These are phyloP conservation scores for Tipula unca DNA, from an alignment of 2,888 invertebrate species.

Conservation along the genomic window DNA sequence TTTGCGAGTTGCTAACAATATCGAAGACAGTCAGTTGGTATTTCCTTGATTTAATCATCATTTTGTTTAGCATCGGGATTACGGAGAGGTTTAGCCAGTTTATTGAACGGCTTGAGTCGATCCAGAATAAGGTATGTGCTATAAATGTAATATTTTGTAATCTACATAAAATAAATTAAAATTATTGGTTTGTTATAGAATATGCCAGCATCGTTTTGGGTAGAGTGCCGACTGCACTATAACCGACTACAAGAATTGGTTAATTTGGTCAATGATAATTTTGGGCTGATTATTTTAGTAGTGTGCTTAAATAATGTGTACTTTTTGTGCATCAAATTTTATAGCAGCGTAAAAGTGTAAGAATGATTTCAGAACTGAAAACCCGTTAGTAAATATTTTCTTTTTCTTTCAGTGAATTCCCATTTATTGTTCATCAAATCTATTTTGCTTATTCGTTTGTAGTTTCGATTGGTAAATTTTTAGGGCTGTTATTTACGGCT, in stretches of 20 bases:
- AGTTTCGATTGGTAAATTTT: constrained; percentile 44
- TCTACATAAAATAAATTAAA: background rate
- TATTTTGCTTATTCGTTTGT: constrained; percentile 49
- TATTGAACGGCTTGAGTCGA: constrained; percentile 41
- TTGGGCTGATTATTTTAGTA: constrained; percentile 54
- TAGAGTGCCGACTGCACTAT: constrained; percentile 55
- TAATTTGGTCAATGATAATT: constrained; percentile 48
- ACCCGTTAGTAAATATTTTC: background rate
- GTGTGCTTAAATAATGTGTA: constrained; percentile 63
- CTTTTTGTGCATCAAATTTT: constrained; percentile 65
- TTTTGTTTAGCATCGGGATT: constrained; percentile 55
- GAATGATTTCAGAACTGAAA: no score
- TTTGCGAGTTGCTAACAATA: constrained; percentile 33
- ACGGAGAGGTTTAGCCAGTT: constrained; percentile 55
- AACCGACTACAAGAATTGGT: constrained; percentile 54
- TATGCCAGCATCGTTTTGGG: constrained; percentile 57
- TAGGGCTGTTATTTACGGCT: constrained; percentile 46
- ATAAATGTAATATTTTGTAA: background rate
- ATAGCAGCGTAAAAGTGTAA: constrained; percentile 42
- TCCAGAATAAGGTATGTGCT: constrained; percentile 1
- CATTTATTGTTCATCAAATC: constrained; percentile 39
- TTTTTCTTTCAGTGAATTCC: constrained; percentile 29
- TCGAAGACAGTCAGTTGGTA: constrained; percentile 61
- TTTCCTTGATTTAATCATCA: constrained; percentile 61
- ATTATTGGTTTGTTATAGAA: constrained; percentile 25